Evolutionary conservation across 1,140 invertebrate species (phyloP).

Genomic region (Oedothorax gibbosus): DNA sequence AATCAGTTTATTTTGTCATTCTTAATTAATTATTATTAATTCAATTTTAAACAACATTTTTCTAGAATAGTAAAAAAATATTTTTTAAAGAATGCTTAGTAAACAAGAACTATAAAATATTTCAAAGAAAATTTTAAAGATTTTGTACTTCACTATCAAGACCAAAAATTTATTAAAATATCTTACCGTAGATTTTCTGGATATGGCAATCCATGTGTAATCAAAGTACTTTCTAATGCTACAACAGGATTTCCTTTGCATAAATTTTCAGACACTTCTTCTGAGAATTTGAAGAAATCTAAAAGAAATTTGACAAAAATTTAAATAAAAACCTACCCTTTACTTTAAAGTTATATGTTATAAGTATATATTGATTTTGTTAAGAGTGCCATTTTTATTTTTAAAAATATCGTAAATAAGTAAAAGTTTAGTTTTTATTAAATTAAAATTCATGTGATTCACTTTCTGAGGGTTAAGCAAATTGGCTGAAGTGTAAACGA

Average conservation of each 20-base stretch:
- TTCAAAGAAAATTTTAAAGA: neutral
- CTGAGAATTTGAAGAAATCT: conserved; percentile 45
- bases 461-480: too few species aligned
- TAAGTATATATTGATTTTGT: neutral
- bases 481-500: too few species aligned
- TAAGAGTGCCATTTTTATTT: neutral
- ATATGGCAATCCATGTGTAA: conserved; percentile 98
- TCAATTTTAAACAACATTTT: conserved; percentile 11
- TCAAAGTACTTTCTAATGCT: conserved; percentile 96
- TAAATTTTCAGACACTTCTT: conserved; percentile 72
- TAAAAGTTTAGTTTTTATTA: neutral
- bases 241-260: conserved; percentile 79
- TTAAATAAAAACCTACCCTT: neutral
- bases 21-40: conserved; percentile 1
- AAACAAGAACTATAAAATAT: neutral
- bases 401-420: neutral
- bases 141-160: neutral
- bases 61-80: neutral
- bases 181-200: conserved; percentile 86
- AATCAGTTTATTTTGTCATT: neutral
- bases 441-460: neutral
- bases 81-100: too few species aligned
- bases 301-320: neutral
- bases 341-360: neutral
- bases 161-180: conserved; percentile 1